Percentiles rank a stretch among this genome's conserved stretches.
These are phyloP conservation scores for Hippopotamus amphibius DNA, from an alignment of 2,113 vertebrate genomes.

Conservation along the genomic window DNA sequence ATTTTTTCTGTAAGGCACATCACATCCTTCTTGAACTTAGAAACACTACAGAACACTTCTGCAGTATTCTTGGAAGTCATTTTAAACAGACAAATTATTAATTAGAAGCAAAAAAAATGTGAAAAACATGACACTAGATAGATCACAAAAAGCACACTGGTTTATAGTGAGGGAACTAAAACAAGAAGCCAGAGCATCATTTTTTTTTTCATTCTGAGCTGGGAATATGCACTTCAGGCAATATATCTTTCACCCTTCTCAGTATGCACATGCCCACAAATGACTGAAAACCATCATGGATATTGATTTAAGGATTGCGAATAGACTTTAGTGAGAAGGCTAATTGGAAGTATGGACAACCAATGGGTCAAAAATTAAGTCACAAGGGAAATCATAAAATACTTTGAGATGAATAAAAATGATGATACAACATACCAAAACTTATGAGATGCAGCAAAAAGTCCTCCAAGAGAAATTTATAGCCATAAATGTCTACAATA, in stretches of 20 bases:
- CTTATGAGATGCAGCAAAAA: neutral
- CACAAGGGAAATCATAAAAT: neutral
- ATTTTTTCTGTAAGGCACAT: neutral
- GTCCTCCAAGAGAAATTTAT: neutral
- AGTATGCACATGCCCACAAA: too few relatives aligned
- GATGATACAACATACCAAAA: neutral
- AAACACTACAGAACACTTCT: neutral
- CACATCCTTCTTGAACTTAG: neutral
- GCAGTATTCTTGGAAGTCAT: neutral
- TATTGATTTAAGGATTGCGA: neutral
- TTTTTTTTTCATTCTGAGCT: neutral
- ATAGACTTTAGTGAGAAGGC: neutral
- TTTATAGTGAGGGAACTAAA: neutral
- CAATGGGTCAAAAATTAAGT: neutral
- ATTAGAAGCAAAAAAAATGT: neutral
- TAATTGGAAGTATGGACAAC: neutral
- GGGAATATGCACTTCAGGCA: neutral
- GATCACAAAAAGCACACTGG: neutral
- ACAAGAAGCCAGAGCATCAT: neutral
- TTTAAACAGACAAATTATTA: neutral
- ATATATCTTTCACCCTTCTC: neutral
- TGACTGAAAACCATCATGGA: neutral
- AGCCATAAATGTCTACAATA: neutral
- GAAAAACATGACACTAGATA: neutral
- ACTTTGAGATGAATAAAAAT: neutral